Evolutionary conservation across 2,888 invertebrate species (phyloP), one percentile per base, ranked within the genome.

Genomic region (Odontomyia ornata): DNA sequence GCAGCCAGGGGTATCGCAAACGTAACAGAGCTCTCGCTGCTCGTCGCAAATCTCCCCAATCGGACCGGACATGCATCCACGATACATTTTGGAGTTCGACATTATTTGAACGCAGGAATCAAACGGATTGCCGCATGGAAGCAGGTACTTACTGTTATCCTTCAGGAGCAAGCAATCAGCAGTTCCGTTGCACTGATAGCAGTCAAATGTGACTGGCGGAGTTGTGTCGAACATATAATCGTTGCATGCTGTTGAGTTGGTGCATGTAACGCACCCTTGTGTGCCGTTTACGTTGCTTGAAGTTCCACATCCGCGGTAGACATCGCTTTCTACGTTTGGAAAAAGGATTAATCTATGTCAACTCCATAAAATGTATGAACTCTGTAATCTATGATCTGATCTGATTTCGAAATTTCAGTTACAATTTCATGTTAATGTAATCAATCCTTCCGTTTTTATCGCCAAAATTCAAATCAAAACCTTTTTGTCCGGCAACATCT

Each of bases 31-130:
- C 0, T 75, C 78, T 0, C 76, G 75, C 4, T 27, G 79, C 43
- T 83, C 46, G 69, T 84, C 43, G 75, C 84, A 84, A 18, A 80
- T 79, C 4, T 82, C 82, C 76, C 67, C 69, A 11, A 46, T 67
- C 2, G 28, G 25, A 75, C 83, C 81, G 0, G 84, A 83, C 3
- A 78, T 60, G 75, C 84, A 84, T 28, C 84, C 83, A 7, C 84
- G 81, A 21, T 43, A 62, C 81, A 83, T 81, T 62, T 62, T 21
- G 5, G 75, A 79, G 46, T 76, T 79, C 0, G 78, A 75, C 13
- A 79, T 81, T 28, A 76, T 78, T 9, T 80, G 80, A 69, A 81
- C 81, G 62, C 84, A 84, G n/a, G 80, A 72, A 1, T 83, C 83
- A 1, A 77, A 57, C 9, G 75, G 78, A 2, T 78, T 80, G 65